A percentile compares a stretch with the other conserved stretches of the same genome.
Evolutionary conservation across 30 jellyfish, hydroid and myxozoan genomes (phyloP).

Genomic region (Mastigias papua): DNA sequence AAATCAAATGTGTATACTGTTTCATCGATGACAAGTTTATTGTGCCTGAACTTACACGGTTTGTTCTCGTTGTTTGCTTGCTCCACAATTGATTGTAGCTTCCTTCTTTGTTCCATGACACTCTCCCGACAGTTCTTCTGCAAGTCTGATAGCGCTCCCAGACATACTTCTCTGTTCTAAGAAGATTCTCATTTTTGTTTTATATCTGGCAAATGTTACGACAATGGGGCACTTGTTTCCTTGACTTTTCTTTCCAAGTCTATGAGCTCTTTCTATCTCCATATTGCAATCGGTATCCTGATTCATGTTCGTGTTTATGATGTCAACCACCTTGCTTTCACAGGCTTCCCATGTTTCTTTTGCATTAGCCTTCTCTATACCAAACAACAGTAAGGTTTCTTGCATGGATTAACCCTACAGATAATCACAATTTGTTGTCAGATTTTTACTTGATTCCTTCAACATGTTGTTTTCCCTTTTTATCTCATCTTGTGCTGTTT

Average conservation of each 20-base stretch:
- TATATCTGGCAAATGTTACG: background rate
- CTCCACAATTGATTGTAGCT: too few species aligned
- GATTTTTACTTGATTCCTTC: background rate
- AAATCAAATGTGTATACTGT: too few species aligned
- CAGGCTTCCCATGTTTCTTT: background rate
- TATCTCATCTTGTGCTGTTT: background rate
- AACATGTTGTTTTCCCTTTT: background rate
- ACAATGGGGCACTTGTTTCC: background rate
- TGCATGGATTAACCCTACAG: background rate
- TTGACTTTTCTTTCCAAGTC: background rate
- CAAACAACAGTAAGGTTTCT: background rate
- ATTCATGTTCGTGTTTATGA: background rate
- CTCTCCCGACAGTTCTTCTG: too few species aligned
- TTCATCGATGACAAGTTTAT: too few species aligned
- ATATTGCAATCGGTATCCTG: background rate
- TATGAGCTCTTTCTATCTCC: background rate
- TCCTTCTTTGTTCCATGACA: too few species aligned
- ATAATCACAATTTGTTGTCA: background rate
- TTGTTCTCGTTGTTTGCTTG: too few species aligned
- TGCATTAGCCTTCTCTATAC: background rate
- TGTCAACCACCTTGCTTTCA: background rate
- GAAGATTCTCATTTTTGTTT: too few species aligned
- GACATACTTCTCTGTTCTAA: too few species aligned
- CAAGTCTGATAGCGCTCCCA: too few species aligned
- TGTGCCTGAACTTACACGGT: too few species aligned